Conservation (phyloP, 2,888 invertebrate genomes). For the Hyposoter dolosus region DNA sequence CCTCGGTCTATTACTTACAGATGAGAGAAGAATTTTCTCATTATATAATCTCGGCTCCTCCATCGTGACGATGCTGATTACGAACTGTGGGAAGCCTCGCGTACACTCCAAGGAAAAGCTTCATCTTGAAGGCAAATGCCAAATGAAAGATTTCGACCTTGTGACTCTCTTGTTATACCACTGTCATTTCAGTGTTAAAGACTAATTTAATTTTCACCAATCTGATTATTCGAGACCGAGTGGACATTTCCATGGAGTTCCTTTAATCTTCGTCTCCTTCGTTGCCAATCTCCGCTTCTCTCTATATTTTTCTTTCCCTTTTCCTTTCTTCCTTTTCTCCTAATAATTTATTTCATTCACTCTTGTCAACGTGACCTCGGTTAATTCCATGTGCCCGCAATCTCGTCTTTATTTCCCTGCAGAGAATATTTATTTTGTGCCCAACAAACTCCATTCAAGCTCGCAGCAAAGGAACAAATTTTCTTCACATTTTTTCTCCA, state of each 20-base stretch:
- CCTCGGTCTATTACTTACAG: constrained; percentile 36
- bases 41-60: constrained; percentile 31
- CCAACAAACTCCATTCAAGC: constrained; percentile 1
- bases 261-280: constrained; percentile 14
- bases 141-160: constrained; percentile 40
- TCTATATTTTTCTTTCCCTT: neutral
- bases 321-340: constrained; percentile 16
- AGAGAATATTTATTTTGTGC: constrained; percentile 24
- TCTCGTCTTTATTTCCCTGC: constrained; percentile 16
- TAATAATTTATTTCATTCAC: constrained; percentile 47
- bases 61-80: constrained; percentile 30
- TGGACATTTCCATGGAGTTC: constrained; percentile 40
- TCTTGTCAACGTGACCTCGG: constrained; percentile 35
- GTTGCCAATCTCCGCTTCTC: neutral
- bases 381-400: constrained; percentile 34
- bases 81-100: constrained; percentile 17
- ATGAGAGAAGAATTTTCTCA: constrained; percentile 44
- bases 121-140: constrained; percentile 3
- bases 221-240: constrained; percentile 46
- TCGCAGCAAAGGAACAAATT: neutral
- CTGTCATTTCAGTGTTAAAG: constrained; percentile 42
- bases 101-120: constrained; percentile 4
- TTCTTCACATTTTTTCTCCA: constrained; percentile 2
- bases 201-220: constrained; percentile 61
- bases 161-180: constrained; percentile 37